Evolutionary conservation across 2,888 invertebrate species (phyloP).

Genomic region (Rhingia rostrata): DNA sequence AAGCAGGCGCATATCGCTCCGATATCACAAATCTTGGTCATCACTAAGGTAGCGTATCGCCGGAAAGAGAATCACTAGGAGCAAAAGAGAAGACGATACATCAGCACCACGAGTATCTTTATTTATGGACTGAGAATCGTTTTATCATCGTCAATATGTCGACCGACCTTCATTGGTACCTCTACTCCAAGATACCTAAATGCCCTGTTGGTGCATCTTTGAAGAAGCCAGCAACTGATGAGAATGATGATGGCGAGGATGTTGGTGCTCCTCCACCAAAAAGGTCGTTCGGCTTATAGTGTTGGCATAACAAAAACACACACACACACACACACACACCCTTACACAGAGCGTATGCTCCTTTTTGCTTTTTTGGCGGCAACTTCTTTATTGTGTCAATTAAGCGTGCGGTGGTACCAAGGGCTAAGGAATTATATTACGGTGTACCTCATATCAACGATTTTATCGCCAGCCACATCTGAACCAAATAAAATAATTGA

Average conservation of each 20-base stretch:
- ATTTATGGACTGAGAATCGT: constrained; percentile 74
- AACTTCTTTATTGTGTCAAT: constrained; percentile 83
- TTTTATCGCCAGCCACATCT: constrained; percentile 82
- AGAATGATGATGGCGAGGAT: background rate
- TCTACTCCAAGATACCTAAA: constrained; percentile 26
- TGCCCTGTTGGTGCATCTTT: constrained; percentile 19
- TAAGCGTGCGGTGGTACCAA: constrained; percentile 77
- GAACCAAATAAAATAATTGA: constrained; percentile 83
- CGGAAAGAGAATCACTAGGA: background rate
- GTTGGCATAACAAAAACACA: background rate
- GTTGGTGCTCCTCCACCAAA: constrained; percentile 24
- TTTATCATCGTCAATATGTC: constrained; percentile 74
- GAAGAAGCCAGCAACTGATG: constrained; percentile 1
- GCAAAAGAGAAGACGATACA: constrained; percentile 37
- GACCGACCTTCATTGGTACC: constrained; percentile 58
- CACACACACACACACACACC: too few relatives aligned
- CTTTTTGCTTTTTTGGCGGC: constrained; percentile 77
- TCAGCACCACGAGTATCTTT: constrained; percentile 64
- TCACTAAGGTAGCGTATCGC: constrained; percentile 22
- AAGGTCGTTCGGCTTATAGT: constrained; percentile 64
- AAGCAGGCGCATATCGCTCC: constrained; percentile 37
- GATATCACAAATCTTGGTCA: constrained; percentile 37
- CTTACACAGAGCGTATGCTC: background rate
- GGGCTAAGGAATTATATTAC: constrained; percentile 78
- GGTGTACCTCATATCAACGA: constrained; percentile 80